phyloP scores from a whole-genome alignment of 1,140 invertebrate genomes.

The Andricus grossulariae region DNA sequence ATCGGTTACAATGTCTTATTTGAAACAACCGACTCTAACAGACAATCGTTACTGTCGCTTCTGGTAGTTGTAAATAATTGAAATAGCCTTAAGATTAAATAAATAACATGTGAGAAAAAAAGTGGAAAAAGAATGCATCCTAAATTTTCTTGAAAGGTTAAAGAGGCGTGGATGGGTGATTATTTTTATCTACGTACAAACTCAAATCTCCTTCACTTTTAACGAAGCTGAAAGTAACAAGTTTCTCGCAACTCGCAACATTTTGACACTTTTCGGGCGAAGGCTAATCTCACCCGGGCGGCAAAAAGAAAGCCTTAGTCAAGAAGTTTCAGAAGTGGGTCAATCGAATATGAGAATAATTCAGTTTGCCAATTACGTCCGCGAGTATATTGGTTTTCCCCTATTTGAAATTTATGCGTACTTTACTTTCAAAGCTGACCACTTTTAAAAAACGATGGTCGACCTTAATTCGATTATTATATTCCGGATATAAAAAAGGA shows the following conservation, averaged over 20 bases:
- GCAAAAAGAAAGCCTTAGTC: conserved; percentile 39
- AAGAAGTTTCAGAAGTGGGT: conserved; percentile 45
- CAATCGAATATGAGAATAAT: conserved; percentile 20
- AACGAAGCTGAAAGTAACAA: neutral
- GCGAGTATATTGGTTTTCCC: neutral
- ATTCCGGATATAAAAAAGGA: conserved; percentile 21
- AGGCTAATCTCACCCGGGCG: neutral
- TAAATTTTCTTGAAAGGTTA: neutral
- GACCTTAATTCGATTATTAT: conserved; percentile 7
- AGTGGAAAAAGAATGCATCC: neutral
- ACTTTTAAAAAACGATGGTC: neutral
- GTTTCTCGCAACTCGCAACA: conserved; percentile 32
- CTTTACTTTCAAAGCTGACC: neutral
- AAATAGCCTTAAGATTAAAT: neutral
- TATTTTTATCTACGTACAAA: neutral
- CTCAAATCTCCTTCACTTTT: neutral
- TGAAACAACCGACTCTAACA: neutral
- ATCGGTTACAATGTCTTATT: conserved; percentile 14
- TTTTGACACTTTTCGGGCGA: conserved; percentile 29
- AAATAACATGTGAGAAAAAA: neutral
- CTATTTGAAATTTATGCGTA: neutral
- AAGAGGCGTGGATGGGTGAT: neutral
- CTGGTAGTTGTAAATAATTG: neutral
- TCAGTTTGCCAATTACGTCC: neutral
- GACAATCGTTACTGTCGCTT: neutral